Percentiles rank a stretch among this genome's conserved stretches.
These are phyloP conservation scores for Eutrigla gurnardus DNA, from an alignment of 2,797 vertebrate genomes.

Conservation along the genomic window DNA sequence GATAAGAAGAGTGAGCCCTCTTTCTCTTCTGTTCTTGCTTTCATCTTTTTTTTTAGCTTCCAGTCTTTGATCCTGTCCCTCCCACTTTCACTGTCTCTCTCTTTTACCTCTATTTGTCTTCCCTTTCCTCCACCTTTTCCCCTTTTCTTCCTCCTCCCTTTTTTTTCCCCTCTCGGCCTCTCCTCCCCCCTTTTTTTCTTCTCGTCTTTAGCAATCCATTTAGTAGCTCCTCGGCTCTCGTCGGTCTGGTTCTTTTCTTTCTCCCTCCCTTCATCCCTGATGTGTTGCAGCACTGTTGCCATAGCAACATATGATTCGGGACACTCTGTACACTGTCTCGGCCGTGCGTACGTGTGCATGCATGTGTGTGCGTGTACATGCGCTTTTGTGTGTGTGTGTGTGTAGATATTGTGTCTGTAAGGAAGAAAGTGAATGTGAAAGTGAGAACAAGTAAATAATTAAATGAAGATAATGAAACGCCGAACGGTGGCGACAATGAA, in stretches of 20 bases:
- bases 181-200: constrained; percentile 2
- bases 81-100: not conserved
- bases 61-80: not conserved
- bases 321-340: constrained; percentile 69
- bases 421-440: constrained; percentile 16
- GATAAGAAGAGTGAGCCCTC: too few relatives aligned
- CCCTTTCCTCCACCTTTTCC: not conserved
- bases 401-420: constrained; percentile 39
- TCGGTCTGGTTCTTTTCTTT: constrained; percentile 36
- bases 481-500: not conserved
- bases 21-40: too few relatives aligned
- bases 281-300: constrained; percentile 75
- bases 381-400: constrained; percentile 25
- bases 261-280: constrained; percentile 43
- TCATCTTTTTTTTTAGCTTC: not conserved
- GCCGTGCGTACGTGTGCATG: constrained; percentile 40
- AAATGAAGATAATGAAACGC: constrained; percentile 13
- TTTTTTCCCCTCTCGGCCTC: not conserved
- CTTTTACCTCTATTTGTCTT: not conserved
- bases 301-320: constrained; percentile 77
- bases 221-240: constrained; percentile 46
- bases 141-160: too few relatives aligned
- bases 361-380: constrained; percentile 36
- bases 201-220: constrained; percentile 45
- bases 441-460: constrained; percentile 46